Evolutionary conservation across 1,140 invertebrate species (phyloP).

Genomic region (Sycophaga agraensis): DNA sequence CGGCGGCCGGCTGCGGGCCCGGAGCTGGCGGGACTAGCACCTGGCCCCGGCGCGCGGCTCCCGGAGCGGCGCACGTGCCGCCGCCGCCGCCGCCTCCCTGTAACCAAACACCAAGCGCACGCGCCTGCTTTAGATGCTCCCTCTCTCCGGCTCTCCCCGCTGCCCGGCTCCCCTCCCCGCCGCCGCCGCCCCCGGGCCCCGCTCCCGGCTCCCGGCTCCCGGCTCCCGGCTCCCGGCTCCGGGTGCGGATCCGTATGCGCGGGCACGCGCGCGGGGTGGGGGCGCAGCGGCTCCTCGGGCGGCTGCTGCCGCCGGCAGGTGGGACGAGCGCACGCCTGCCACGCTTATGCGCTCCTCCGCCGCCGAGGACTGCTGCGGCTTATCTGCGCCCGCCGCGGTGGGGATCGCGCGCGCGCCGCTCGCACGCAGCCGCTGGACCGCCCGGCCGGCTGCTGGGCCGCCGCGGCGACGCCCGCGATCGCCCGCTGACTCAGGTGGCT

Average conservation of each 20-base stretch:
- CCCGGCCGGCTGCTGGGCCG: no score
- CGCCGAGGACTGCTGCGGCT: no score
- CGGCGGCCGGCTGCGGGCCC: neutral
- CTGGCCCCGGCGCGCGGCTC: constrained; percentile 1
- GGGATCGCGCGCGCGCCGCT: neutral
- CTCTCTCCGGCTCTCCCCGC: neutral
- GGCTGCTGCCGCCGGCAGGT: constrained; percentile 7
- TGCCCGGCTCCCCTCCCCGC: constrained; percentile 35
- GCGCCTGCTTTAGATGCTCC: constrained; percentile 32
- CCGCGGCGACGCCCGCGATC: no score
- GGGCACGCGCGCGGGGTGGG: neutral
- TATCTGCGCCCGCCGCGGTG: constrained; percentile 1
- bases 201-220: constrained; percentile 55
- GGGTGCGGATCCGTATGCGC: constrained; percentile 6
- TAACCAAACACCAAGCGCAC: constrained; percentile 48
- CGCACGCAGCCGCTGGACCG: no score
- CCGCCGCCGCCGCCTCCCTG: constrained; percentile 55
- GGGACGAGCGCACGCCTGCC: constrained; percentile 15
- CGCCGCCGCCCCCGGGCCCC: constrained; percentile 54
- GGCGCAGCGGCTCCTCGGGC: constrained; percentile 3
- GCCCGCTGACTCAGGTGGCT: no score
- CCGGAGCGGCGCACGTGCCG: constrained; percentile 51
- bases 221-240: constrained; percentile 32
- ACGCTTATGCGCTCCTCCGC: constrained; percentile 20
- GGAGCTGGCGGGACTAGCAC: constrained; percentile 11